Conservation (phyloP, 2,113 vertebrate genomes). For the Xiphophorus maculatus region DNA sequence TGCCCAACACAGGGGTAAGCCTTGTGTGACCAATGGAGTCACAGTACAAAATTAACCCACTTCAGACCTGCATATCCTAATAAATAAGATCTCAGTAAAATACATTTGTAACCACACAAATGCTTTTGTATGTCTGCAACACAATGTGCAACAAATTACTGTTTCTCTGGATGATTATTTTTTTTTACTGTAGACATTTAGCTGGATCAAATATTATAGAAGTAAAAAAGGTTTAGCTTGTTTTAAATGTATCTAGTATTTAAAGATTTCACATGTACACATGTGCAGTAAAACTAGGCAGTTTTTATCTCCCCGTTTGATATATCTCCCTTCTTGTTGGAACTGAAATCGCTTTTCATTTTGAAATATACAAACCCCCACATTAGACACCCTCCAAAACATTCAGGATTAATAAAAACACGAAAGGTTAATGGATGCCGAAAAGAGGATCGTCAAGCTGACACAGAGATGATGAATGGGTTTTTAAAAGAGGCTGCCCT, state of each 20-base stretch:
- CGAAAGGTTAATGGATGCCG: conserved; percentile 9
- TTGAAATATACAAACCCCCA: conserved; percentile 9
- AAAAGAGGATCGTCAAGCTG: conserved; percentile 28
- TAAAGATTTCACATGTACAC: background rate
- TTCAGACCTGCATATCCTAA: background rate
- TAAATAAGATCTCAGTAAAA: background rate
- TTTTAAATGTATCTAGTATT: background rate
- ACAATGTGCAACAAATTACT: background rate
- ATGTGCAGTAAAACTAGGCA: background rate
- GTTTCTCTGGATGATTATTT: background rate
- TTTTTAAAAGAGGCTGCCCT: conserved; percentile 21
- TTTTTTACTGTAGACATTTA: background rate
- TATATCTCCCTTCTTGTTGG: background rate
- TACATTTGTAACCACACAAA: background rate
- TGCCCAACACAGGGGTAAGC: no score
- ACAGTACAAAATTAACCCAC: background rate
- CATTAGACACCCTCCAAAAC: conserved; percentile 19
- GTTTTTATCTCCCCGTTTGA: background rate
- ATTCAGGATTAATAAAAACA: conserved; percentile 12
- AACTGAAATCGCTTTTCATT: background rate
- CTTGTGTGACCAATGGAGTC: no score
- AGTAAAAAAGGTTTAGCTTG: background rate
- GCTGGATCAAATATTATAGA: background rate
- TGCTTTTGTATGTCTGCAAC: no score
- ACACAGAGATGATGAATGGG: conserved; percentile 37